Evolutionary conservation across 2,888 invertebrate species (phyloP), one percentile per base, ranked within the genome.

Genomic region (Drosophila anceps): DNA sequence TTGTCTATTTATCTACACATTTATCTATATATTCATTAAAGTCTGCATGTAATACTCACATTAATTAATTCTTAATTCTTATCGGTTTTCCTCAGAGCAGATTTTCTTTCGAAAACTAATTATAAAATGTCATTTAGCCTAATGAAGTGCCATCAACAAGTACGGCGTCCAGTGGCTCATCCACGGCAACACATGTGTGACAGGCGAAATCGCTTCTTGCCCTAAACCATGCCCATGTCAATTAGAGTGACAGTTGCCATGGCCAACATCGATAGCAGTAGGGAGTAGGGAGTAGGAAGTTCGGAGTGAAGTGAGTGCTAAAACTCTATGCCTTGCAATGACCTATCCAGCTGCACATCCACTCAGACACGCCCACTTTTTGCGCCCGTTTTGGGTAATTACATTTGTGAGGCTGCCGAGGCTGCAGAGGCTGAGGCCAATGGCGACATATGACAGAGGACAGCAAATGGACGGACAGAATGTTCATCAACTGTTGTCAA

Each of bases 401-500:
- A 88, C 89, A 84, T 88, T 86, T 83, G 68, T 55, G 60, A 69
- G 70, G 41, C 67, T 41, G 69, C 57, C 41, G 44, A 63, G 31
- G 20, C 12, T 39, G 18, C 12, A 29, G 50, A 20, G 9, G 18
- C 12, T 24, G 50, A 20, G 9, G 31, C 43, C n/a, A 55, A 35
- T 8, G 51, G 18, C 50, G 20, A 64, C 66, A 66, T 51, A 43
- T 35, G 33, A 39, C 31, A 15, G 29, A 3, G 44, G 46, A 44
- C 46, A 37, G n/a, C 50, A 57, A 15, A 20, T 9, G 41, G 37
- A 54, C 54, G 13, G 35, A 44, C 63, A 29, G 62, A 48, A 37
- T 61, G 74, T 88, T 50, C 72, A 72, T 75, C 86, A 84, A 80
- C 78, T 84, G 83, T 88, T 88, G 83, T 84, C 88, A 84, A 88